Evolutionary conservation across 2,113 vertebrate genomes (phyloP).

Genomic region (Todiramphus chloris): DNA sequence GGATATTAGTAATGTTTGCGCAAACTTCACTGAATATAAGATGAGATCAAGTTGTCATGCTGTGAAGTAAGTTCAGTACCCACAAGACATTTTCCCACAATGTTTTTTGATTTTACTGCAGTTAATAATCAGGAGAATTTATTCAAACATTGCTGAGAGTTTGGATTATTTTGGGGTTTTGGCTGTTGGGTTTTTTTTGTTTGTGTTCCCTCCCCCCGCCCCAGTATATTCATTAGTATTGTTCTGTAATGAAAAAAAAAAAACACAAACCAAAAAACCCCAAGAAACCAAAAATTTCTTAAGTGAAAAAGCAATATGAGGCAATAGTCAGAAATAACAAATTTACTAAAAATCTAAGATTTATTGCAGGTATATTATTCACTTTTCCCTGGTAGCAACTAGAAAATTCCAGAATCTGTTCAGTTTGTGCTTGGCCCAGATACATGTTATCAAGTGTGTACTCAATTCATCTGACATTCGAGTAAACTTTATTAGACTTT

Average conservation of each 20-base stretch:
- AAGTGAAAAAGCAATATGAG: neutral
- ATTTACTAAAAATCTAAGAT: neutral
- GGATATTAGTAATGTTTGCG: constrained; percentile 35
- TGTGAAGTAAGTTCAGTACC: constrained; percentile 6
- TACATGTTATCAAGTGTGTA: neutral
- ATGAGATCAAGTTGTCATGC: constrained; percentile 38
- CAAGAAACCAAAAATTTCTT: neutral
- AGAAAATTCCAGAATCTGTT: neutral
- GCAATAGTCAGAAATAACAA: neutral
- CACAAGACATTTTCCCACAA: neutral
- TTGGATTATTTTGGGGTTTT: neutral
- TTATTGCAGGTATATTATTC: neutral
- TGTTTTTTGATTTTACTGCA: constrained; percentile 13
- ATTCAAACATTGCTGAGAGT: neutral
- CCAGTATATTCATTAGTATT: neutral
- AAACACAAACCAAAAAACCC: neutral
- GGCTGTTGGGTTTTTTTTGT: neutral
- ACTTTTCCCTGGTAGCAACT: neutral
- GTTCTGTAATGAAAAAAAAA: neutral
- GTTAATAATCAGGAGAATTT: constrained; percentile 4
- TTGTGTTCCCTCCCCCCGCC: too few species aligned
- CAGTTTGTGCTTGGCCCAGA: neutral
- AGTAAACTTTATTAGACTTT: neutral
- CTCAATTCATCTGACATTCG: neutral
- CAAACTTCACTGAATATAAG: constrained; percentile 30